Evolutionary conservation across 2,113 vertebrate species (phyloP).

Genomic region (Stigmatopora argus): DNA sequence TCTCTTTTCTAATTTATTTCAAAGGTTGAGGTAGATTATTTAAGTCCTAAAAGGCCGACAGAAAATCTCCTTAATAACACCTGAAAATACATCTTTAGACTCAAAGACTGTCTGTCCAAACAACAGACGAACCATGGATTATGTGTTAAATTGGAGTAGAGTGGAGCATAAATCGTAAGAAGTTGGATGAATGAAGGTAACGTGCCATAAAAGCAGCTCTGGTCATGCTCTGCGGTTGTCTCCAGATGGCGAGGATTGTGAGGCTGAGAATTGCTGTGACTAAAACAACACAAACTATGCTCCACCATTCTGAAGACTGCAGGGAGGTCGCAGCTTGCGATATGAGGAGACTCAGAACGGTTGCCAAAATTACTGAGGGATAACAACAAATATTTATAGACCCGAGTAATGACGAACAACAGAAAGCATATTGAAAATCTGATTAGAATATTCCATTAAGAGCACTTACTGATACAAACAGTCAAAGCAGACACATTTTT

Average conservation of each 20-base stretch:
- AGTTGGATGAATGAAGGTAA: background rate
- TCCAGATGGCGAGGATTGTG: conserved; percentile 68
- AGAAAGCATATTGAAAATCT: background rate
- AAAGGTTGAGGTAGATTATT: too few species aligned
- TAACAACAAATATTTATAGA: background rate
- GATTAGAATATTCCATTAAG: background rate
- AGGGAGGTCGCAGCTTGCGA: conserved; percentile 47
- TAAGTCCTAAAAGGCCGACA: too few species aligned
- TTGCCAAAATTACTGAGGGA: conserved; percentile 51
- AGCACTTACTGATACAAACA: conserved; percentile 47
- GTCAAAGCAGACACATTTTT: conserved; percentile 59
- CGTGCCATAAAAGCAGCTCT: conserved; percentile 77
- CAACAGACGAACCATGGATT: too few species aligned
- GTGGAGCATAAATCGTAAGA: background rate
- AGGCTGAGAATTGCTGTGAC: conserved; percentile 58
- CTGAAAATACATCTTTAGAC: too few species aligned
- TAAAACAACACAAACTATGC: conserved; percentile 55
- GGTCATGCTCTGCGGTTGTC: conserved; percentile 72
- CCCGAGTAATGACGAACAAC: background rate
- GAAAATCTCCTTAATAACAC: too few species aligned
- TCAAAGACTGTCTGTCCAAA: too few species aligned
- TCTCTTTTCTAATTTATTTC: too few species aligned
- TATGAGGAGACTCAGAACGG: conserved; percentile 55
- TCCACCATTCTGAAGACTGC: conserved; percentile 60
- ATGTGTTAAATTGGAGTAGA: too few species aligned